Base-by-base conservation (phyloP, 2,888 invertebrate species). In the Troides oblongomaculatus region DNA sequence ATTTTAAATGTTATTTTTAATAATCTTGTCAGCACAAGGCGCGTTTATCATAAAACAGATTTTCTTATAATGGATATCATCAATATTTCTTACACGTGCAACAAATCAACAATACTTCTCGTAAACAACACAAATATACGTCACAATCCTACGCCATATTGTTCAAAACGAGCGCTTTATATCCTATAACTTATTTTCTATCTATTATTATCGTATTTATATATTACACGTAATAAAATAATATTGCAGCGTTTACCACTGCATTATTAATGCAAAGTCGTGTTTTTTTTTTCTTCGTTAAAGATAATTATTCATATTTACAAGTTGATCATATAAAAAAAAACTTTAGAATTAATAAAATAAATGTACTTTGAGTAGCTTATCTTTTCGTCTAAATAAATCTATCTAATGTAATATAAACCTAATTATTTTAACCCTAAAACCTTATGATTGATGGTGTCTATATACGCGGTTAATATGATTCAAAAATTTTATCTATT, bases 221-320 rank as follows among this genome's bases (percentile, higher is more conserved):
- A 70, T 62, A 66, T 63, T 66, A 70, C 66, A 70, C 63, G 62
- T 53, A 8, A 63, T 63, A 56, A 68, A 68, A 58, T 67, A 58
- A 70, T 66, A 63, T 70, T 63, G 66, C 66, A 63, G 63, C 30
- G 25, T 39, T 66, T 58, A 23, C 46, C 12, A 46, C 57, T 21
- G 57, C 57, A n/a, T 57, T 21, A 21, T 5, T 5, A 50, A 17
- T 50, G 50, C 50, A 17, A 50, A 18, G 50, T 50, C 50, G 14
- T 14, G 50, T 39, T 8, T 39, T 39, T 39, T 39, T 50, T 14
- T 50, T 50, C 50, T 17, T 50, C 17, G 14, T 50, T 50, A 57
- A 57, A 23, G n/a, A 57, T 57, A 21, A 46, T 83, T 86, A 85
- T 83, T 81, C 81, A 78, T 88, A 88, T 88, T 88, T 88, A 88